Evolutionary conservation across 2,888 invertebrate genomes (phyloP), one percentile per base, ranked within the genome.

Genomic region (Leptodirus hochenwartii): DNA sequence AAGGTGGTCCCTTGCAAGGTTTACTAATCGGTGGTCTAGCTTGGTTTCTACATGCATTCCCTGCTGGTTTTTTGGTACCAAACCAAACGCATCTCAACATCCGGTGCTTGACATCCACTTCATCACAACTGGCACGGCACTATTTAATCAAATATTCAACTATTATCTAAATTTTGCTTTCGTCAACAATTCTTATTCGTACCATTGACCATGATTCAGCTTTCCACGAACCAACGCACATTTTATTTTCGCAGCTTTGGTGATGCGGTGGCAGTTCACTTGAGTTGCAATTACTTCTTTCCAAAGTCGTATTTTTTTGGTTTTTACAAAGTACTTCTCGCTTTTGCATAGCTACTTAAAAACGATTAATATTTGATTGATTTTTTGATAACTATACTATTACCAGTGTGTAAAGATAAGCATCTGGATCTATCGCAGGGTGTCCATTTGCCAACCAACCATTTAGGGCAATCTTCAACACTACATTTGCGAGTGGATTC

Each of bases 191-290:
- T 24, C 8, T 24, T 24, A n/a, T n/a, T n/a, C n/a, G n/a, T 57
- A 91, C 91, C 71, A 82, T 77, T 22, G 87, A 87, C 95, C 95
- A 95, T 33, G 81, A 70, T 5, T 87, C 85, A 4, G 81, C 76
- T 35, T 76, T 69, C 95, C 95, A 96, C 29, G 77, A 72, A 0
- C 90, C 81, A 45, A 70, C 74, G 59, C 91, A 93, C n/a, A 72
- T 70, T 38, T 74, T 67, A 46, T 73, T 80, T 45, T 70, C 68
- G 47, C 91, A 91, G 46, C 85, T 77, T 47, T 76, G 75, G 16
- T 70, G 68, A 41, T 74, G 72, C 29, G 73, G 65, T 0, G 93
- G 95, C 44, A 68, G 70, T 17, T 67, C 65, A 36, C 66, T 61
- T 39, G 69, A 66, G 43, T 78, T 73, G 50, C 91, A 95, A 34